A percentile compares a stretch with the other conserved stretches of the same genome.
Evolutionary conservation across 2,113 vertebrate species (phyloP).

Genomic region (Cisticola juncidis): DNA sequence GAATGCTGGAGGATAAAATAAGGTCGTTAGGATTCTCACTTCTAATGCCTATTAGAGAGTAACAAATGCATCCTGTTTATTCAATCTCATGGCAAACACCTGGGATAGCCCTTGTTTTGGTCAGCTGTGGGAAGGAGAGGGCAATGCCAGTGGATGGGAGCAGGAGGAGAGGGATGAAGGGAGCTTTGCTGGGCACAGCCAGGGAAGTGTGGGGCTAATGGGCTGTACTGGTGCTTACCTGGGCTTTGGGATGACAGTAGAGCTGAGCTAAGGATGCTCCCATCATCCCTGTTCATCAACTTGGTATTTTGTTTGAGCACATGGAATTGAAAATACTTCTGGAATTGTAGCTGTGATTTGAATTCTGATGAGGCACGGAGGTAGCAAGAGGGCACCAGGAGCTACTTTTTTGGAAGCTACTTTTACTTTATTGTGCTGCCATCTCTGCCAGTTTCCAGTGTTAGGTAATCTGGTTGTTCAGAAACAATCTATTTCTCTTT

Average conservation of each 20-base stretch:
- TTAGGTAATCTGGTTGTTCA: neutral
- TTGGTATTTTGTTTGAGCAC: neutral
- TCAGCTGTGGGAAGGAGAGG: neutral
- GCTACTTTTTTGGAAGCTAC: neutral
- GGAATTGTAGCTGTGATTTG: accelerated
- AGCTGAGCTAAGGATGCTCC: neutral
- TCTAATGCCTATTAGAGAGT: neutral
- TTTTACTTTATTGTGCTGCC: neutral
- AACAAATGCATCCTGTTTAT: neutral
- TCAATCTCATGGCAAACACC: neutral
- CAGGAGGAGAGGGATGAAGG: accelerated
- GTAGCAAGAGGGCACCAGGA: neutral
- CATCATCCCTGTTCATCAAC: accelerated
- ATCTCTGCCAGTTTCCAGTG: neutral
- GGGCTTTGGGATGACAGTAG: accelerated
- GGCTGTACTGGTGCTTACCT: neutral
- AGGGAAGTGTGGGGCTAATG: neutral
- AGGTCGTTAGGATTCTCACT: neutral
- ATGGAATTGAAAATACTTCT: neutral
- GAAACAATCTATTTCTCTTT: neutral
- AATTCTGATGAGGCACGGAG: neutral
- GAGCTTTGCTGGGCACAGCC: neutral
- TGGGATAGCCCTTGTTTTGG: neutral
- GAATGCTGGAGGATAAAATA: neutral
- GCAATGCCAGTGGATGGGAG: neutral